phyloP scores from a whole-genome alignment of 2,888 invertebrate genomes.

The Andrena praecox region DNA sequence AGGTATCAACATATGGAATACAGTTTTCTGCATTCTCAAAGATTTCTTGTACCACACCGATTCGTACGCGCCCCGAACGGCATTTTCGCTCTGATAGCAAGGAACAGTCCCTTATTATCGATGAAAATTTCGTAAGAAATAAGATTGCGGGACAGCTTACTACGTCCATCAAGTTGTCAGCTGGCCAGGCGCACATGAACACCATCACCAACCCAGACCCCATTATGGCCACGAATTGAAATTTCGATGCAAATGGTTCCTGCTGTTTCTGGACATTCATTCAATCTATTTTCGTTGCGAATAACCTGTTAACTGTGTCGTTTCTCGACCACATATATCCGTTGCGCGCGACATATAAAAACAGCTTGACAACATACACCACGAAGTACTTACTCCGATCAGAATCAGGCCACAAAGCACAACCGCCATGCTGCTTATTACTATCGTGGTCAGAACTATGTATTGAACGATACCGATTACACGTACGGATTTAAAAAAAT shows the following conservation, averaged over 20 bases:
- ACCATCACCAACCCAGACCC: slow-evolving; percentile 64
- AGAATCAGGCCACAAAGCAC: slow-evolving; percentile 22
- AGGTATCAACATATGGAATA: slow-evolving; percentile 27
- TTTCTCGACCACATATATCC: no score
- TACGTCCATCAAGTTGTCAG: slow-evolving; percentile 68
- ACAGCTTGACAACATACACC: no score
- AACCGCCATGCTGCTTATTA: neutral
- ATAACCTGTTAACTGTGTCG: neutral
- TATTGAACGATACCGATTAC: slow-evolving; percentile 22
- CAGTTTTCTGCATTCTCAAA: slow-evolving; percentile 34
- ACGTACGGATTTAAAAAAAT: no score
- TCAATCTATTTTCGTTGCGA: no score
- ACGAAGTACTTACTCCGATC: no score
- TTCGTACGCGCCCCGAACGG: slow-evolving; percentile 27
- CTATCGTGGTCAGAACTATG: slow-evolving; percentile 26
- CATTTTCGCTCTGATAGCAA: slow-evolving; percentile 37
- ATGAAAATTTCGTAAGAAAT: no score
- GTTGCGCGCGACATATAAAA: no score
- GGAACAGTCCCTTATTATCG: neutral
- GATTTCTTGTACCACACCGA: slow-evolving; percentile 42
- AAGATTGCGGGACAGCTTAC: slow-evolving; percentile 42
- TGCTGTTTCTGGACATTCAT: slow-evolving; percentile 36
- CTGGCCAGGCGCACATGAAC: slow-evolving; percentile 74
- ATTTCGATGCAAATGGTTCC: slow-evolving; percentile 63
- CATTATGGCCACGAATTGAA: slow-evolving; percentile 62